Base-by-base conservation (phyloP, 2,888 invertebrate species). In the Eutolmus rufibarbis region DNA sequence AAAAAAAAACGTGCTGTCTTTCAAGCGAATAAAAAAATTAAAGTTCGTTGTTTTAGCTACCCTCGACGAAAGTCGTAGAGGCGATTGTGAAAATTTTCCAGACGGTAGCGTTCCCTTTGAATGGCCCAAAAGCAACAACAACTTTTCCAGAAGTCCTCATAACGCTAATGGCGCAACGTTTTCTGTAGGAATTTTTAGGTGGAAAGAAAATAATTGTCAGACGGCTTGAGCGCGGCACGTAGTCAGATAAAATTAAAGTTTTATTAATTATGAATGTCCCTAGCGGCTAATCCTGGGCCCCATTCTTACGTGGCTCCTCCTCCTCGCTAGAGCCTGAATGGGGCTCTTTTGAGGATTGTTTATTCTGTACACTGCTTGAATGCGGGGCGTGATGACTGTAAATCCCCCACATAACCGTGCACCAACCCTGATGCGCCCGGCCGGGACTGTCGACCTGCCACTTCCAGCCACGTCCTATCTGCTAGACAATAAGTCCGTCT, bases 231-330 rank as follows among this genome's bases (percentile, higher is more conserved):
- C 66, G 66, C 28, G 66, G 66, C 66, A 66, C 66, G 66, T 66
- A 66, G 66, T 66, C 66, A 66, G 66, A 66, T 66, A 66, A 76
- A 76, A 76, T 76, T 34, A 76, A 76, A 76, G 76, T 76, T 76
- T 76, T 76, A 76, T 76, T 76, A 76, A 76, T 76, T 76, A 76
- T 76, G 40, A 40, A 76, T 76, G 76, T 76, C 76, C 76, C 76
- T 40, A 40, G 76, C 76, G 76, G 76, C 37, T 76, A 76, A 76
- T 76, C 34, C 34, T n/a, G 76, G 16, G 5, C 14, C 28, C 66
- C 12, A 66, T 66, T 66, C 66, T 66, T 66, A 66, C 23, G 19
- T 19, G 66, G 66, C 66, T 66, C 66, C 66, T 23, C 66, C 66
- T 51, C 66, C 66, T 28, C 12, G 12, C 0, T 14, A 12, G 19